Conservation (phyloP, 2,888 invertebrate species). For the Trissolcus brochymenae region DNA sequence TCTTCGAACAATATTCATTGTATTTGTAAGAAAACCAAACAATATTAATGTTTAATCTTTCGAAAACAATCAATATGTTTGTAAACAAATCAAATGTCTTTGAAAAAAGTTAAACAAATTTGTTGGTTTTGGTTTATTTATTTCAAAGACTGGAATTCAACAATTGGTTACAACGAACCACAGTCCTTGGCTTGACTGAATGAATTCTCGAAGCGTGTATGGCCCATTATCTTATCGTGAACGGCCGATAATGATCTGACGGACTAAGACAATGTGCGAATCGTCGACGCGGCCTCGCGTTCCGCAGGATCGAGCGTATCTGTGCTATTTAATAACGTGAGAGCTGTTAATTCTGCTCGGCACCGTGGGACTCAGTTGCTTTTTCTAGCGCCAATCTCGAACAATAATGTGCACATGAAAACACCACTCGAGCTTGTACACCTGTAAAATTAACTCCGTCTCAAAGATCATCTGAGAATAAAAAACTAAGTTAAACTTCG, state of each 20-base stretch:
- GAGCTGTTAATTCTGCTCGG: conserved; percentile 53
- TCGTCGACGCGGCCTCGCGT: conserved; percentile 46
- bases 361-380: conserved; percentile 62
- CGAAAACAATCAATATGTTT: no score
- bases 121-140: no score
- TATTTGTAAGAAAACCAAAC: no score
- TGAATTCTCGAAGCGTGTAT: conserved; percentile 21
- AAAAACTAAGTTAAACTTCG: no score
- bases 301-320: conserved; percentile 62
- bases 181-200: conserved; percentile 7
- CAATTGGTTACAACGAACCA: background rate
- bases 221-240: conserved; percentile 27
- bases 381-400: conserved; percentile 55
- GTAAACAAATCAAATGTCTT: no score
- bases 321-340: conserved; percentile 67
- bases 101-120: no score
- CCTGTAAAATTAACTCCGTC: background rate
- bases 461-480: background rate
- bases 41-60: no score
- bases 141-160: background rate
- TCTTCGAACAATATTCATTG: no score
- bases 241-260: conserved; percentile 31
- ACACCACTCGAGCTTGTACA: background rate
- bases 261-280: conserved; percentile 32
- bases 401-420: conserved; percentile 27